These are phyloP conservation scores for Diarsia dahlii DNA, from an alignment of 2,888 invertebrate genomes.

Conservation along the genomic window DNA sequence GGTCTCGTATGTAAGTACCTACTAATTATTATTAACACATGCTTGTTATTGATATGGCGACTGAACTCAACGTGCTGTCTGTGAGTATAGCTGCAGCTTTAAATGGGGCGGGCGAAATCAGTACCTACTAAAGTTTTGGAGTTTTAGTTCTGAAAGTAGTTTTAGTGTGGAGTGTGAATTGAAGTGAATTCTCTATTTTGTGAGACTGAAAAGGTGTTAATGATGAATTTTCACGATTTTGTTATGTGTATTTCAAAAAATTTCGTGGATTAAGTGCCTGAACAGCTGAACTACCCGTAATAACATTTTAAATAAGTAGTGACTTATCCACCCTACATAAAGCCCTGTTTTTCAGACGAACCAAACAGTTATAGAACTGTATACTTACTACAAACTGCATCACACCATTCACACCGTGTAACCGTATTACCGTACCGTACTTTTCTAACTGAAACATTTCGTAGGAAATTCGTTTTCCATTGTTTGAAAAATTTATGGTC, in stretches of 20 bases:
- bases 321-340: not conserved
- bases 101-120: not conserved
- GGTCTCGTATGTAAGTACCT: constrained; percentile 61
- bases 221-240: not conserved
- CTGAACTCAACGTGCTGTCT: constrained; percentile 6
- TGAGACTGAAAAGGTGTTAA: not conserved
- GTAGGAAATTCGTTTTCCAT: not conserved
- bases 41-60: constrained; percentile 55
- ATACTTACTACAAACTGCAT: not conserved
- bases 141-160: not conserved
- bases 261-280: not conserved
- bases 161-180: constrained; percentile 9
- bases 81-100: constrained; percentile 2
- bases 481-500: too few species aligned
- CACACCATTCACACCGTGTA: too few species aligned
- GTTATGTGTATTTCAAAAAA: not conserved
- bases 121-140: not conserved
- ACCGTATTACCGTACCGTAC: too few species aligned
- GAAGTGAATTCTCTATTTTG: not conserved
- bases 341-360: not conserved
- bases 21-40: constrained; percentile 62
- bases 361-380: not conserved
- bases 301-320: not conserved
- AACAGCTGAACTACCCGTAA: not conserved
- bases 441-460: not conserved